Conservation (phyloP, 2,113 vertebrate genomes). For the Melanerpes aurifrons region DNA sequence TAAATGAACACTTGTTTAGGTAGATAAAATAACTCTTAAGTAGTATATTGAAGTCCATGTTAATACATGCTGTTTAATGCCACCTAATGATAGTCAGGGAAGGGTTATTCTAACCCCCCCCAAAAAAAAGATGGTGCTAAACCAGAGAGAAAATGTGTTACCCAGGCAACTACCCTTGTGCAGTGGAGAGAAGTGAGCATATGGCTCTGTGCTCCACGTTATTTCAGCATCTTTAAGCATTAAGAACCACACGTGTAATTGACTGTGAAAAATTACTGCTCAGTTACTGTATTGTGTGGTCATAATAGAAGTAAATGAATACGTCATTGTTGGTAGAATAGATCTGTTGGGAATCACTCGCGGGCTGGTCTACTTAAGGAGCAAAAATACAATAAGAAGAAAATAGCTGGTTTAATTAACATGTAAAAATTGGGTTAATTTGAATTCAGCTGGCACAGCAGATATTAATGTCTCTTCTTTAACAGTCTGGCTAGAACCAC, state of each 20-base stretch:
- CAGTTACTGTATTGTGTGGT: conserved; percentile 95
- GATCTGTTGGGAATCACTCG: conserved; percentile 94
- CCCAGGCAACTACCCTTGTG: conserved; percentile 91
- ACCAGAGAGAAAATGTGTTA: conserved; percentile 85
- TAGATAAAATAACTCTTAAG: conserved; percentile 79
- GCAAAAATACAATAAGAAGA: conserved; percentile 90
- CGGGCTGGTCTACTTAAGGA: conserved; percentile 88
- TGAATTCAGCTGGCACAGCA: conserved; percentile 83
- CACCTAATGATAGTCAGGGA: conserved; percentile 95
- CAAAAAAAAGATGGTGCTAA: conserved; percentile 87
- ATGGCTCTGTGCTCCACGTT: conserved; percentile 88
- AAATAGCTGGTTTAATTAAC: conserved; percentile 91
- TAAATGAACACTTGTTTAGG: conserved; percentile 75
- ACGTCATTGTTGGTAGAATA: conserved; percentile 89
- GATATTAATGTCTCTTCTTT: conserved; percentile 77
- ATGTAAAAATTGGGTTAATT: conserved; percentile 88
- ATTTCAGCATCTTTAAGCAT: conserved; percentile 92
- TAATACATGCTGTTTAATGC: conserved; percentile 98
- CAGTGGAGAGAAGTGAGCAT: conserved; percentile 86
- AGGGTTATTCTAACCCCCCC: conserved; percentile 81
- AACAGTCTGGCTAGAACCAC: conserved; percentile 65
- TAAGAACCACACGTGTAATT: conserved; percentile 93
- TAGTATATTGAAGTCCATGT: conserved; percentile 87
- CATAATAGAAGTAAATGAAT: conserved; percentile 96
- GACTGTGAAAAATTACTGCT: conserved; percentile 93